phyloP scores from a whole-genome alignment of 2,113 vertebrate genomes.

The Myotis yumanensis region DNA sequence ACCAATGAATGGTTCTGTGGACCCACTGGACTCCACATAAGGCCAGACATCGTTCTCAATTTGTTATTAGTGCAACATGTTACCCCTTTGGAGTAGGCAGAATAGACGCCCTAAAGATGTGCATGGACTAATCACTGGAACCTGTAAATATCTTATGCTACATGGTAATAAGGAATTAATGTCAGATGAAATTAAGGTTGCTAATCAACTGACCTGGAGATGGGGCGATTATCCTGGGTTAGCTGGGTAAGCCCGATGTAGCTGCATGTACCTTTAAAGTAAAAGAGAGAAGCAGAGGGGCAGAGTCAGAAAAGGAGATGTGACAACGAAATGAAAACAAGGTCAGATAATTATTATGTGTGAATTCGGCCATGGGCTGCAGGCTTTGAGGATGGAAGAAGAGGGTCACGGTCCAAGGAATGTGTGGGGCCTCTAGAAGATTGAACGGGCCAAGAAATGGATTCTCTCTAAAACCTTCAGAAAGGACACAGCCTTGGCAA shows the following conservation, averaged over 20 bases:
- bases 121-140: background rate
- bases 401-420: background rate
- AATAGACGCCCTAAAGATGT: background rate
- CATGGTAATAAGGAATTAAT: background rate
- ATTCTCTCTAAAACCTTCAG: background rate
- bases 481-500: background rate
- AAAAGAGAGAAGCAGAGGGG: background rate
- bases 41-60: background rate
- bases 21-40: background rate
- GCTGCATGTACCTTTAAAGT: background rate
- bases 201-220: background rate
- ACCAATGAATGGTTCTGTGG: background rate
- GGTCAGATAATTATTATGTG: background rate
- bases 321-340: background rate
- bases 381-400: background rate
- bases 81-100: background rate
- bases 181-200: background rate
- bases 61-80: background rate
- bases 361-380: background rate
- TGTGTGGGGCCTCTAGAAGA: rapidly evolving
- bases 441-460: background rate
- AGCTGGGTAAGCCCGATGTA: background rate
- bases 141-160: background rate
- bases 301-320: background rate
- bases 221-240: background rate